Evolutionary conservation across 2,113 vertebrate species (phyloP).

Genomic region (Leptosomus discolor): DNA sequence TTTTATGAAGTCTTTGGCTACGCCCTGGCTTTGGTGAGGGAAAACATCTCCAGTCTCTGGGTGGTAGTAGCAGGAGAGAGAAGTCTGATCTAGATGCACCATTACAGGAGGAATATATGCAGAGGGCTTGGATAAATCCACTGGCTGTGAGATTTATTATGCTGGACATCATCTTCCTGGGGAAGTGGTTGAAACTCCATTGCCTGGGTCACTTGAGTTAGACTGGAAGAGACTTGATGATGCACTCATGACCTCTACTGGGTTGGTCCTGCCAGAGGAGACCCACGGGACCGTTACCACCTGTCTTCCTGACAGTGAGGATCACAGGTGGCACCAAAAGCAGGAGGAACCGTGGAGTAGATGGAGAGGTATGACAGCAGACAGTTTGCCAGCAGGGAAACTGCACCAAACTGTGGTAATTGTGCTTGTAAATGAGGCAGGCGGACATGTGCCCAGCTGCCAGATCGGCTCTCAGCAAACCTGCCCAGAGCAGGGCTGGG

Average conservation of each 20-base stretch:
- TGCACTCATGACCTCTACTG: neutral
- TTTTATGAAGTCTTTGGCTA: neutral
- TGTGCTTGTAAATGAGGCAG: slow-evolving; percentile 3
- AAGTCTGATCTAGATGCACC: neutral
- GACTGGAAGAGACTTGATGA: neutral
- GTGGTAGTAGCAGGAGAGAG: neutral
- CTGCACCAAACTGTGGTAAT: neutral
- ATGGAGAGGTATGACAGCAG: neutral
- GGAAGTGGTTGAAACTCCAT: neutral
- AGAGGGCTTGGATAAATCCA: neutral
- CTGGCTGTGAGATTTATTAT: neutral
- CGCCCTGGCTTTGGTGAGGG: neutral
- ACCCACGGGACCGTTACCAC: accelerated
- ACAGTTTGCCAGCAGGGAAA: slow-evolving; percentile 7
- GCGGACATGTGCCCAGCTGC: neutral
- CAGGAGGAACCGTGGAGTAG: neutral
- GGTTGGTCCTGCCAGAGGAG: neutral
- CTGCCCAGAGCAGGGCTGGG: neutral
- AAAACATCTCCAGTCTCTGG: neutral
- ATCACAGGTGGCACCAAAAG: neutral
- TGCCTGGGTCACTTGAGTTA: neutral
- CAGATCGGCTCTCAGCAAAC: neutral
- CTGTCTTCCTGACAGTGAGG: neutral
- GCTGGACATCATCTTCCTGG: neutral
- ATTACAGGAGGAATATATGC: neutral